phyloP scores from a whole-genome alignment of 1,140 invertebrate genomes.

The Ceratina japonica region DNA sequence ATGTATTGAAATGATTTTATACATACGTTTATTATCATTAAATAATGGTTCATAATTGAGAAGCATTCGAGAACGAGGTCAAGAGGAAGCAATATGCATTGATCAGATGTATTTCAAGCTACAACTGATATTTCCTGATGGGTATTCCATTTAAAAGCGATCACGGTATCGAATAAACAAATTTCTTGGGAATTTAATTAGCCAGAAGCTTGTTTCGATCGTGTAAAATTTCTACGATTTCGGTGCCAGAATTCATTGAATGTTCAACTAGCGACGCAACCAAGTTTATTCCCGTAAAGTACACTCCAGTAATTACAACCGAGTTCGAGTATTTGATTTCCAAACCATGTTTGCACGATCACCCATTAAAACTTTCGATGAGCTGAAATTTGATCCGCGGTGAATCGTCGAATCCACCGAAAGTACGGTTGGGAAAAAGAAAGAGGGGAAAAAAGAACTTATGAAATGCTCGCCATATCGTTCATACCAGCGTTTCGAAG shows the following conservation, averaged over 20 bases:
- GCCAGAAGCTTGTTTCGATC: background rate
- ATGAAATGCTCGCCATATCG: no score
- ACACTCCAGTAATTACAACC: conserved; percentile 41
- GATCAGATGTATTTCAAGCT: no score
- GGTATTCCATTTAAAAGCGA: background rate
- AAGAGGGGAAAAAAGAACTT: no score
- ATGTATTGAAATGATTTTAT: no score
- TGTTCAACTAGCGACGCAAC: conserved; percentile 15
- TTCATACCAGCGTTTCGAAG: no score
- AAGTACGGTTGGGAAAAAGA: conserved; percentile 22
- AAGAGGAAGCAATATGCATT: no score
- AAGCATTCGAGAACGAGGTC: no score
- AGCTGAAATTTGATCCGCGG: conserved; percentile 29
- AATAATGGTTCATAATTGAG: no score
- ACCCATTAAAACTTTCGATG: conserved; percentile 39
- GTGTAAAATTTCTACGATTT: conserved; percentile 23
- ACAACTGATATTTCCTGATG: no score
- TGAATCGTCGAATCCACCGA: background rate
- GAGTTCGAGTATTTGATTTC: conserved; percentile 55
- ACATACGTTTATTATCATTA: no score
- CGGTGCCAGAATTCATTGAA: background rate
- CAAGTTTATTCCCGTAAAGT: conserved; percentile 38
- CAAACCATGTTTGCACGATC: conserved; percentile 56
- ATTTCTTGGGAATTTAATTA: conserved; percentile 22
- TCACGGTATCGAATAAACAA: background rate